These are phyloP conservation scores for Acrocephalus kingi DNA, from an alignment of 2,113 vertebrate species.

Conservation along the genomic window DNA sequence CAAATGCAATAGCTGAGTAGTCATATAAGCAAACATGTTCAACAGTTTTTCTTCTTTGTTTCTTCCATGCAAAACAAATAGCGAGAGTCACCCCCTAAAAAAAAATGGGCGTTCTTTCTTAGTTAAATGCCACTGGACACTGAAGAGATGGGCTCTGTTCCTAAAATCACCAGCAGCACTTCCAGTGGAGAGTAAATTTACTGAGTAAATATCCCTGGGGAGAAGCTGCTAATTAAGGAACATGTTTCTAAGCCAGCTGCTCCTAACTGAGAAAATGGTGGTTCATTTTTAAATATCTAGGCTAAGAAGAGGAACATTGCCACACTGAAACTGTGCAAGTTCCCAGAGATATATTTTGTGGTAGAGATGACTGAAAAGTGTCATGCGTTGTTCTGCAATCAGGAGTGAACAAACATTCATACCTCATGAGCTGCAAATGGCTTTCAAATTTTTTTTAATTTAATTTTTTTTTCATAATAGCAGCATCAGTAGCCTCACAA, in stretches of 20 bases:
- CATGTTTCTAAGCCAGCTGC: slow-evolving; percentile 66
- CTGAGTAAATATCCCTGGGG: slow-evolving; percentile 53
- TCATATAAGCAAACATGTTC: background rate
- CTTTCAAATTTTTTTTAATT: background rate
- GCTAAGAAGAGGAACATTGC: background rate
- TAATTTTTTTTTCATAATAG: background rate
- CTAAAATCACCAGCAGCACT: slow-evolving; percentile 43
- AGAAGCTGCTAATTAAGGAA: slow-evolving; percentile 68
- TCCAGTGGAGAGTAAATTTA: slow-evolving; percentile 63
- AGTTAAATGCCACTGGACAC: background rate
- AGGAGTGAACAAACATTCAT: background rate
- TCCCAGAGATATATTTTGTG: slow-evolving; percentile 13
- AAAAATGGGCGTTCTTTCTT: background rate
- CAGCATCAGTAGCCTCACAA: background rate
- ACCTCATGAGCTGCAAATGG: background rate
- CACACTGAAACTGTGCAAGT: background rate
- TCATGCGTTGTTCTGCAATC: background rate
- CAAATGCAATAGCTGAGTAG: background rate
- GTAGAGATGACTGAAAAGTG: background rate
- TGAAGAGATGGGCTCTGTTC: slow-evolving; percentile 12
- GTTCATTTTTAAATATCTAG: slow-evolving; percentile 57
- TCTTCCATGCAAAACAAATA: background rate
- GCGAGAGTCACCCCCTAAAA: background rate
- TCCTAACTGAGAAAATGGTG: background rate
- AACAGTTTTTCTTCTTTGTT: background rate